phyloP scores from a whole-genome alignment of 1,140 invertebrate species.

The Sarcophaga bullata region DNA sequence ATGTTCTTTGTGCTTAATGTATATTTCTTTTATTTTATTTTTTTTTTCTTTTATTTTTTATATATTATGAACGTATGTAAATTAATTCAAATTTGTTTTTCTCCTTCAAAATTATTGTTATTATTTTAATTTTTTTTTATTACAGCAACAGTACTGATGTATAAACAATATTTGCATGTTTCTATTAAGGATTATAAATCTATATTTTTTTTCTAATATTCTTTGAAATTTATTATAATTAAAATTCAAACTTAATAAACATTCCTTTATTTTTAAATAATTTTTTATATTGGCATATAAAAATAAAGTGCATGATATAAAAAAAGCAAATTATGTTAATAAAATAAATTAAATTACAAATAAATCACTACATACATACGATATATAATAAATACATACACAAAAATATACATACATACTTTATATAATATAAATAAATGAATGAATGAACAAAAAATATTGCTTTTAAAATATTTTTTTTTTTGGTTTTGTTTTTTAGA shows the following conservation, averaged over 20 bases:
- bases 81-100: background rate
- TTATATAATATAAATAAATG: no score
- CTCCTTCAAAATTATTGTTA: background rate
- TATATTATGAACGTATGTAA: constrained; percentile 15
- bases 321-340: constrained; percentile 1
- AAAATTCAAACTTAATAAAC: background rate
- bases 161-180: constrained; percentile 3
- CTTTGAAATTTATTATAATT: background rate
- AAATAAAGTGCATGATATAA: background rate
- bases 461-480: no score
- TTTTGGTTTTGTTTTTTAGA: no score
- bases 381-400: constrained; percentile 5
- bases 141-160: background rate
- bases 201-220: no score
- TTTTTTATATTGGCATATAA: background rate
- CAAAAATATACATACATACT: no score
- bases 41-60: background rate
- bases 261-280: background rate
- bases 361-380: background rate
- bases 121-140: background rate
- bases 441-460: no score
- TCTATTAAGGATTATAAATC: background rate
- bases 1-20: constrained; percentile 18
- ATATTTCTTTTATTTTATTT: background rate
- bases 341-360: background rate